These are phyloP conservation scores for Apocrypta bakeri DNA, from an alignment of 1,140 invertebrate genomes.

Conservation along the genomic window DNA sequence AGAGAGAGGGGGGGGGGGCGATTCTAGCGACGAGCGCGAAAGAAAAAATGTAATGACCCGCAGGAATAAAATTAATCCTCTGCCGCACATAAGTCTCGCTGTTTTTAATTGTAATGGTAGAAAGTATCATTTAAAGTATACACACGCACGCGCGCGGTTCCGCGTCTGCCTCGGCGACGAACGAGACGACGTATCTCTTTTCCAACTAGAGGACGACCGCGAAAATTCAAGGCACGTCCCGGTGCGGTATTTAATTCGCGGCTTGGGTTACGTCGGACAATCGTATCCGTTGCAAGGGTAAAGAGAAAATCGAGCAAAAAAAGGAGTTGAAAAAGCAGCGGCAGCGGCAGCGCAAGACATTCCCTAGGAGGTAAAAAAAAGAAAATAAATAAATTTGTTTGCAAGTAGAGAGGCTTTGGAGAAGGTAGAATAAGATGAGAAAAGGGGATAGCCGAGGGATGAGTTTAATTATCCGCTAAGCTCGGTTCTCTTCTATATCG, in stretches of 20 bases:
- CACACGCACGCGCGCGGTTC: background rate
- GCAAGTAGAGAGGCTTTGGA: slow-evolving; percentile 11
- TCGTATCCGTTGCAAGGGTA: slow-evolving; percentile 8
- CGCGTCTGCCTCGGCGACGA: background rate
- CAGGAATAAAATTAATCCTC: slow-evolving; percentile 17
- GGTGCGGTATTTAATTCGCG: slow-evolving; percentile 45
- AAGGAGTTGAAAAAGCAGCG: background rate
- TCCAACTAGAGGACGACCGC: background rate
- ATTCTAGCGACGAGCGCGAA: background rate
- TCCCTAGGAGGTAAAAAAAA: slow-evolving; percentile 32
- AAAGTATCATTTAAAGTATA: slow-evolving; percentile 32
- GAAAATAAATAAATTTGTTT: background rate
- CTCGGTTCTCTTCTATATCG: background rate
- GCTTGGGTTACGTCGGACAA: slow-evolving; percentile 24
- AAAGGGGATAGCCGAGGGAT: background rate
- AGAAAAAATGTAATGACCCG: background rate
- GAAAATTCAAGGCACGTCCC: slow-evolving; percentile 28
- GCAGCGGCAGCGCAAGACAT: too few species aligned
- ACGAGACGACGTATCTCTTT: slow-evolving; percentile 36
- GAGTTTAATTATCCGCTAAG: slow-evolving; percentile 17
- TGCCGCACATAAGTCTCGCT: slow-evolving; percentile 16
- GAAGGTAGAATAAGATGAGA: background rate
- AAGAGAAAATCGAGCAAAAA: background rate
- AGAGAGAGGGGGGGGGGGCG: too few species aligned
- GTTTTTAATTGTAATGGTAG: slow-evolving; percentile 17